phyloP scores from a whole-genome alignment of 2,797 vertebrate species.

The Protonibea diacanthus region DNA sequence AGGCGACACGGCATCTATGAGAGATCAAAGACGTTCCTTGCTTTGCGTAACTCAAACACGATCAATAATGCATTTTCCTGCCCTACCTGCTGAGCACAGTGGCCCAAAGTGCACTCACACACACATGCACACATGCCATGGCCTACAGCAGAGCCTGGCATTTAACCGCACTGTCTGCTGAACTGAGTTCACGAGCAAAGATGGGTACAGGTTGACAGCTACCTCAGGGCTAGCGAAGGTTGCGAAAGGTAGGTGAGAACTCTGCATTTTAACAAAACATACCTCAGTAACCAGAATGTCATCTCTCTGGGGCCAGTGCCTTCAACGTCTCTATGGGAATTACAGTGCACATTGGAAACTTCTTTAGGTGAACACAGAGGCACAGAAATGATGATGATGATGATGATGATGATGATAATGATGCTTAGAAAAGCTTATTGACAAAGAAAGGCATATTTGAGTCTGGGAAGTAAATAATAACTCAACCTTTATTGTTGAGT shows the following conservation, averaged over 20 bases:
- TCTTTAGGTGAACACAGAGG: not conserved
- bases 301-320: slow-evolving; percentile 19
- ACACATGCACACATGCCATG: slow-evolving; percentile 20
- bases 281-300: slow-evolving; percentile 25
- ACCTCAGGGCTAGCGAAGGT: slow-evolving; percentile 49
- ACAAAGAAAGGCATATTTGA: not conserved
- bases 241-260: slow-evolving; percentile 48
- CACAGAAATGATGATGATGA: not conserved
- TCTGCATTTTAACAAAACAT: slow-evolving; percentile 40
- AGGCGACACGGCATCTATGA: slow-evolving; percentile 59
- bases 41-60: slow-evolving; percentile 78
- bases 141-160: slow-evolving; percentile 65
- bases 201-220: slow-evolving; percentile 63
- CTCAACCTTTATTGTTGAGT: slow-evolving; percentile 2
- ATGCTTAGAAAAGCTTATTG: not conserved
- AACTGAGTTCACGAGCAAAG: slow-evolving; percentile 45
- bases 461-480: slow-evolving; percentile 14
- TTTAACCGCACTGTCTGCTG: slow-evolving; percentile 60
- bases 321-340: slow-evolving; percentile 17
- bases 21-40: slow-evolving; percentile 78
- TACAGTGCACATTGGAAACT: slow-evolving; percentile 5
- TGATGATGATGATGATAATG: not conserved
- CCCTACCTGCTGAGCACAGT: slow-evolving; percentile 55
- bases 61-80: slow-evolving; percentile 80
- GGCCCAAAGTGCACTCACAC: slow-evolving; percentile 9